These are phyloP conservation scores for Triplophysa bombifrons DNA, from an alignment of 2,797 vertebrate species.

Conservation along the genomic window DNA sequence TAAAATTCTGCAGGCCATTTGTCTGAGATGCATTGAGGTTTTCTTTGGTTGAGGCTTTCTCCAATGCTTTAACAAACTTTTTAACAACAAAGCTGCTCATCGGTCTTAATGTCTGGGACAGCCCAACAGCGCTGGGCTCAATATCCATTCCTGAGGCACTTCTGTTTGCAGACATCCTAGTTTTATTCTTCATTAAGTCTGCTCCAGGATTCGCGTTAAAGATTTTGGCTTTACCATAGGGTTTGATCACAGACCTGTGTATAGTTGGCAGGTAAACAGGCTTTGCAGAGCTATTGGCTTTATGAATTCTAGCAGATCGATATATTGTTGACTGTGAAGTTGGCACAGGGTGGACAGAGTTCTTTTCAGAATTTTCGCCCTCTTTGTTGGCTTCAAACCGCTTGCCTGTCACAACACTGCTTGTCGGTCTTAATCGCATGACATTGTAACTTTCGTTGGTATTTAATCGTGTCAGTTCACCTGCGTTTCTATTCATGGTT, in stretches of 20 bases:
- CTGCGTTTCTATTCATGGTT: not conserved
- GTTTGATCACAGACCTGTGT: constrained; percentile 14
- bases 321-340: constrained; percentile 26
- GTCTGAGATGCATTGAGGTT: not conserved
- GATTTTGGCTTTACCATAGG: constrained; percentile 6
- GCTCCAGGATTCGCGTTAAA: not conserved
- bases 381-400: not conserved
- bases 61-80: constrained; percentile 33
- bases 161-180: not conserved
- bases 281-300: not conserved
- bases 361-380: not conserved
- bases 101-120: not conserved
- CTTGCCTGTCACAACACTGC: constrained; percentile 16
- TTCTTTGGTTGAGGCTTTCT: not conserved
- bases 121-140: not conserved
- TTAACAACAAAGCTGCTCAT: constrained; percentile 59
- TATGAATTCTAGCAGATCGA: not conserved
- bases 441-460: not conserved
- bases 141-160: not conserved
- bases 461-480: not conserved
- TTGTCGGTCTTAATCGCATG: constrained; percentile 11
- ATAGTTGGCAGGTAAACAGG: not conserved
- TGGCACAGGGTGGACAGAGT: not conserved
- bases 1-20: not conserved
- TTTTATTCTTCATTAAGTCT: not conserved